These are phyloP conservation scores for Cerastoderma edule DNA, from an alignment of 2,888 invertebrate species.

Conservation along the genomic window DNA sequence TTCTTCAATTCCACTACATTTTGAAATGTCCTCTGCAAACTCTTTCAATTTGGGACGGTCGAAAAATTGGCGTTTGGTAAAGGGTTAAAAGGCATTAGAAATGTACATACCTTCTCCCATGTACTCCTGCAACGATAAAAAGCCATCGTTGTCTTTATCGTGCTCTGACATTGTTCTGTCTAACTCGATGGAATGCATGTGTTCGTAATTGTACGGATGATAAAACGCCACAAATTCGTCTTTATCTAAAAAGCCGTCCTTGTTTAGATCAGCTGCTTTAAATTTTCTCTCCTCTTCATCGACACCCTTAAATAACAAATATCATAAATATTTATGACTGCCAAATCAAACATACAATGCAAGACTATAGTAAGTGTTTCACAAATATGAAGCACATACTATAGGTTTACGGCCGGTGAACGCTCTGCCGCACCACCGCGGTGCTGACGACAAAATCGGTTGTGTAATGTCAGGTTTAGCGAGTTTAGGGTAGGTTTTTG, in stretches of 20 bases:
- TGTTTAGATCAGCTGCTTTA: slow-evolving; percentile 91
- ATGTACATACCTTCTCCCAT: slow-evolving; percentile 67
- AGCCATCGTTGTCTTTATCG: slow-evolving; percentile 93
- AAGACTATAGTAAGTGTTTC: too few species aligned
- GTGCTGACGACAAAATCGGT: too few species aligned
- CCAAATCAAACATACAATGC: too few species aligned
- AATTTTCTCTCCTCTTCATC: slow-evolving; percentile 94
- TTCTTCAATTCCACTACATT: too few species aligned
- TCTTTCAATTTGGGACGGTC: too few species aligned
- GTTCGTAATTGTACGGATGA: slow-evolving; percentile 96
- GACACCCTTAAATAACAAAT: slow-evolving; percentile 81
- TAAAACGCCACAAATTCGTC: slow-evolving; percentile 94
- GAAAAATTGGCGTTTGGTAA: too few species aligned
- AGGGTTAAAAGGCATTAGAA: slow-evolving; percentile 4
- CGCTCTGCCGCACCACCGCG: too few species aligned
- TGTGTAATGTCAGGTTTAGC: too few species aligned
- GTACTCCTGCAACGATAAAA: slow-evolving; percentile 93
- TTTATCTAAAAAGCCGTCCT: slow-evolving; percentile 90
- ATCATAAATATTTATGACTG: slow-evolving; percentile 4
- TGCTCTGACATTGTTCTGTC: slow-evolving; percentile 90
- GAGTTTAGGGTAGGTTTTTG: too few species aligned
- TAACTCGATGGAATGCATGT: slow-evolving; percentile 87
- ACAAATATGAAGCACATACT: too few species aligned
- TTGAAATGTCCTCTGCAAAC: not conserved
- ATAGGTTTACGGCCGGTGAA: too few species aligned